A percentile compares a stretch with the other conserved stretches of the same genome.
Conservation (phyloP, 2,797 vertebrate species). For the Enteromius mattozi region DNA sequence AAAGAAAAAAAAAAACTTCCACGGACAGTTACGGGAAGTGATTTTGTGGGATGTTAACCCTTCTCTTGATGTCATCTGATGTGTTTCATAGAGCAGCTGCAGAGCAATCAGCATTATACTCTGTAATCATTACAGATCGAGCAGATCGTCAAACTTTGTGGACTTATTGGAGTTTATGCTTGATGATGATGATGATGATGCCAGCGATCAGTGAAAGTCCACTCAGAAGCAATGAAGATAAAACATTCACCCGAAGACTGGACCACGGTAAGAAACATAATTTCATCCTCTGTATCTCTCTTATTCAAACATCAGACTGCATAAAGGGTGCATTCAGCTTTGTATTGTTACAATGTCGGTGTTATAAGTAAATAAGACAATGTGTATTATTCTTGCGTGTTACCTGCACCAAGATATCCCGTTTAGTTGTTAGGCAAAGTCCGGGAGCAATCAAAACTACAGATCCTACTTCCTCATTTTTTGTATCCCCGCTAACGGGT, state of each 20-base stretch:
- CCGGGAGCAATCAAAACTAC: neutral
- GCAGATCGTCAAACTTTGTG: constrained; percentile 14
- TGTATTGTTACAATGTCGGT: neutral
- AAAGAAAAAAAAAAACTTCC: neutral
- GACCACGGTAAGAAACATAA: constrained; percentile 65
- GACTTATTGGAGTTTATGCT: constrained; percentile 2
- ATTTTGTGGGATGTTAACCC: constrained; percentile 22
- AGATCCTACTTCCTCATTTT: neutral
- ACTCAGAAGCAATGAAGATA: constrained; percentile 60
- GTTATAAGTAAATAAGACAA: neutral
- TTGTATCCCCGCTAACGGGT: neutral
- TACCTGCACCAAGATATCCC: neutral
- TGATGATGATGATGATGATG: constrained; percentile 65
- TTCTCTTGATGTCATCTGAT: neutral
- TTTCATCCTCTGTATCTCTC: neutral
- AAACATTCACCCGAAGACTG: constrained; percentile 59
- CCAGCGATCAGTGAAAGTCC: constrained; percentile 57
- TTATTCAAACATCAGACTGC: neutral
- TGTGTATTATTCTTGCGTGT: neutral
- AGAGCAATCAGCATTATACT: neutral
- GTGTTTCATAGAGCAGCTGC: neutral
- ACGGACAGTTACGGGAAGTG: constrained; percentile 47
- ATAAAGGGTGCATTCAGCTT: neutral
- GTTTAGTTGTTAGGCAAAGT: neutral
- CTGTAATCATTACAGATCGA: neutral